Conservation (phyloP, 2,888 invertebrate species). For the Ormia ochracea region DNA sequence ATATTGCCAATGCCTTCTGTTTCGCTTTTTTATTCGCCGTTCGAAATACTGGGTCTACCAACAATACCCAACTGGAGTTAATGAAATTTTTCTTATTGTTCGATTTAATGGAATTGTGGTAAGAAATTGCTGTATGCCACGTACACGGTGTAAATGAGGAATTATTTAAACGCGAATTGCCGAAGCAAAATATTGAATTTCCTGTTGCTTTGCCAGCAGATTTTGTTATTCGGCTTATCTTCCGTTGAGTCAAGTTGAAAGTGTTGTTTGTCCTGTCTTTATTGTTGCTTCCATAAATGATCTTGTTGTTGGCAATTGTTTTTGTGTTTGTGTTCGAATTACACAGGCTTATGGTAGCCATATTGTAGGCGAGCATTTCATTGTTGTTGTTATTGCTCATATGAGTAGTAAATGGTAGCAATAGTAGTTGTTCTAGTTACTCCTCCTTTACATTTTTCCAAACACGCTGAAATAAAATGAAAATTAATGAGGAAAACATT, state of each 20-base stretch:
- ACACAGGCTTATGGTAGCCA: conserved; percentile 69
- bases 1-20: neutral
- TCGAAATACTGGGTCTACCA: conserved; percentile 12
- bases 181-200: conserved; percentile 35
- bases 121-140: conserved; percentile 66
- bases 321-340: conserved; percentile 47
- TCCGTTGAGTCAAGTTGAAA: conserved; percentile 38
- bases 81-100: conserved; percentile 49
- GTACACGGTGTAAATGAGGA: neutral
- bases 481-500: conserved; percentile 9
- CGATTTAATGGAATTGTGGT: conserved; percentile 54
- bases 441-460: neutral
- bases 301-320: conserved; percentile 32
- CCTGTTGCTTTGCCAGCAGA: conserved; percentile 19
- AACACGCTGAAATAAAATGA: conserved; percentile 24
- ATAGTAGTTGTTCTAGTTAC: neutral
- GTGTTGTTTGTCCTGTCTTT: conserved; percentile 18
- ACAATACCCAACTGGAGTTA: conserved; percentile 36
- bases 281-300: conserved; percentile 46
- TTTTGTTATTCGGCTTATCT: conserved; percentile 54
- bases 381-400: conserved; percentile 69
- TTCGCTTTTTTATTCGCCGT: neutral
- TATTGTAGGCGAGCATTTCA: conserved; percentile 75
- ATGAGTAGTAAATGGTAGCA: conserved; percentile 17
- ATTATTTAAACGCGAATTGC: conserved; percentile 30